Percentiles rank a stretch among this genome's conserved stretches.
These are phyloP conservation scores for Parascotia fuliginaria DNA, from an alignment of 2,888 invertebrate species.

Conservation along the genomic window DNA sequence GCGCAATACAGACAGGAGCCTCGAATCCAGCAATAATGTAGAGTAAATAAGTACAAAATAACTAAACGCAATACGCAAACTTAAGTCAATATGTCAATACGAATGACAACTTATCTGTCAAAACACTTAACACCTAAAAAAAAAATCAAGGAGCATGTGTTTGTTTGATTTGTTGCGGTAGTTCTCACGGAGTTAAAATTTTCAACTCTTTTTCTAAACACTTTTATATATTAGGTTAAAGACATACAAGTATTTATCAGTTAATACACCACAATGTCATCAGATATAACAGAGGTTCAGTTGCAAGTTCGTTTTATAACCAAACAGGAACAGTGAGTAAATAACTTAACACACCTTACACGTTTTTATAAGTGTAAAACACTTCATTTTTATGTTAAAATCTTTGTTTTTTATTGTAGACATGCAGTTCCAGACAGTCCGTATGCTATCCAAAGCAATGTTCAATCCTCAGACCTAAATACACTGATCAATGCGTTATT, in stretches of 20 bases:
- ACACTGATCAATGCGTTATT: slow-evolving; percentile 92
- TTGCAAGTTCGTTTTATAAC: slow-evolving; percentile 92
- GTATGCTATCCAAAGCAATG: slow-evolving; percentile 91
- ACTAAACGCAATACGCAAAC: no score
- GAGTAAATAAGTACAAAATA: no score
- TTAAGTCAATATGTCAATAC: no score
- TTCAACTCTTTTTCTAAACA: background rate
- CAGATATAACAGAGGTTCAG: slow-evolving; percentile 81
- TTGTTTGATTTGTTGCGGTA: background rate
- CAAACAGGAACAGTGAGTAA: slow-evolving; percentile 92
- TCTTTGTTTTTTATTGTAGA: slow-evolving; percentile 72
- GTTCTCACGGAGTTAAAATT: background rate
- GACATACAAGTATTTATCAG: background rate
- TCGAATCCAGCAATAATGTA: no score
- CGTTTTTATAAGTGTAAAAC: no score
- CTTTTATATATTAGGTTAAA: background rate
- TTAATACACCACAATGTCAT: slow-evolving; percentile 51
- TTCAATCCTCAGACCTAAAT: slow-evolving; percentile 90
- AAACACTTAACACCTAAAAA: no score
- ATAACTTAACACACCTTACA: no score
- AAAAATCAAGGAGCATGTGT: background rate
- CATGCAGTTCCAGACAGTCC: slow-evolving; percentile 95
- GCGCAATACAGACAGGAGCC: no score
- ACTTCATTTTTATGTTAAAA: background rate
- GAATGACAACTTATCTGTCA: no score